Evolutionary conservation across 2,797 vertebrate genomes (phyloP).

Genomic region (Ptychobarbus kaznakovi): DNA sequence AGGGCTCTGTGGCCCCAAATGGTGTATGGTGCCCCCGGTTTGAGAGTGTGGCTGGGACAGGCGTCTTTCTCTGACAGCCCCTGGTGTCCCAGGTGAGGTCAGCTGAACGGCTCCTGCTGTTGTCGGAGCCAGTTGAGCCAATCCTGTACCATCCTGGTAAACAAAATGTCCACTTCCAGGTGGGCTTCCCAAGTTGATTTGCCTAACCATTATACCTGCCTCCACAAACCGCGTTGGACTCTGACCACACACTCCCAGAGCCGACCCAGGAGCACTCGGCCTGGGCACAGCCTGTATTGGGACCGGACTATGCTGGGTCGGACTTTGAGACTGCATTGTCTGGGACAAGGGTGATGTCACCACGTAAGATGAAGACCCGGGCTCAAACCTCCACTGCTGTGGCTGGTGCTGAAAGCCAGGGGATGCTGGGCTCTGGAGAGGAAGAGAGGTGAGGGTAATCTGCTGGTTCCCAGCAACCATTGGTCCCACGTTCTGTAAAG

Average conservation of each 20-base stretch:
- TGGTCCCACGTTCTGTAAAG: constrained; percentile 91
- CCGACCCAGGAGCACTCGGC: constrained; percentile 79
- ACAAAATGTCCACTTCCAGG: constrained; percentile 88
- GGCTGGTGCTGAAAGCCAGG: constrained; percentile 93
- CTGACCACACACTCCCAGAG: constrained; percentile 89
- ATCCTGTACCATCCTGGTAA: constrained; percentile 89
- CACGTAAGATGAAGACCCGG: constrained; percentile 90
- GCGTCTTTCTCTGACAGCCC: constrained; percentile 85
- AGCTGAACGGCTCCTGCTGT: constrained; percentile 86
- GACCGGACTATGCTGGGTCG: constrained; percentile 90
- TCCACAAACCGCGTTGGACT: constrained; percentile 94
- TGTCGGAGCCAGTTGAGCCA: constrained; percentile 87
- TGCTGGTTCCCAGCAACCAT: constrained; percentile 91
- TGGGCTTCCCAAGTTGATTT: constrained; percentile 89
- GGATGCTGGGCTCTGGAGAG: constrained; percentile 89
- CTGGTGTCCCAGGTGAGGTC: constrained; percentile 80
- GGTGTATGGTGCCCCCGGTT: constrained; percentile 95
- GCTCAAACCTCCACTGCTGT: constrained; percentile 91
- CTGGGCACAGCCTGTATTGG: constrained; percentile 85
- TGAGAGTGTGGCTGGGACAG: constrained; percentile 96
- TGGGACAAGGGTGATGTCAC: constrained; percentile 93
- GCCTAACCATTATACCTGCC: constrained; percentile 89
- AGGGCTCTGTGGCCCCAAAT: constrained; percentile 94
- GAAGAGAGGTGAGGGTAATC: constrained; percentile 90
- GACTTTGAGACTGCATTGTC: constrained; percentile 93